These are phyloP conservation scores for Drosophila paracracens DNA, from an alignment of 2,888 invertebrate species.

Conservation along the genomic window DNA sequence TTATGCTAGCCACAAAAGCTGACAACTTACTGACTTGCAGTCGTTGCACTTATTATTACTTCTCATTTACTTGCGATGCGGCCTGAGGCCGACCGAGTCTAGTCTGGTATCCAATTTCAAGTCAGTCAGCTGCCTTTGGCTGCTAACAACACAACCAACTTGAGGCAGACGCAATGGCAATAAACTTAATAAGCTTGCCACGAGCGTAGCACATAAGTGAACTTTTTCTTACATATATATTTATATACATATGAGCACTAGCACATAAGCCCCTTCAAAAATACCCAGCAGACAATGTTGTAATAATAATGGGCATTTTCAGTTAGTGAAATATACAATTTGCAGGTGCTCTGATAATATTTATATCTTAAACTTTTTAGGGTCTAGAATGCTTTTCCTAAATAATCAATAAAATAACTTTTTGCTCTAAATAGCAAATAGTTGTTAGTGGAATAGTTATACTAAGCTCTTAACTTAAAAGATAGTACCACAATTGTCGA, in stretches of 20 bases:
- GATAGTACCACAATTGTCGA: neutral
- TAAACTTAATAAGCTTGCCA: conserved; percentile 56
- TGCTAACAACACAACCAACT: conserved; percentile 34
- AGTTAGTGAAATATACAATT: neutral
- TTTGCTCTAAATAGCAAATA: neutral
- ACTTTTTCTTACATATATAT: neutral
- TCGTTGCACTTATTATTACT: conserved; percentile 40
- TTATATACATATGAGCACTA: neutral
- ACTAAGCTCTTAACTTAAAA: neutral
- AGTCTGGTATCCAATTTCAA: conserved; percentile 55
- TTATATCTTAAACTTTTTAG: neutral
- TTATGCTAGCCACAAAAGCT: conserved; percentile 26
- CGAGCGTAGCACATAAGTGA: conserved; percentile 29
- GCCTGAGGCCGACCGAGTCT: conserved; percentile 17
- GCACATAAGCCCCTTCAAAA: conserved; percentile 8
- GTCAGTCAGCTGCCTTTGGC: conserved; percentile 32
- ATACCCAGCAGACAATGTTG: conserved; percentile 2
- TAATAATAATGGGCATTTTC: conserved; percentile 2
- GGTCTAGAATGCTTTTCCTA: neutral
- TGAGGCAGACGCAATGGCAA: conserved; percentile 47
- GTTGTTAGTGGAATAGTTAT: neutral
- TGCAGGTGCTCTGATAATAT: neutral
- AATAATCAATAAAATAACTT: neutral
- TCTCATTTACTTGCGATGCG: conserved; percentile 27
- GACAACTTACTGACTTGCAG: conserved; percentile 10